Conservation (phyloP, 2,797 vertebrate species). For the Hippopotamyrus pictus region DNA sequence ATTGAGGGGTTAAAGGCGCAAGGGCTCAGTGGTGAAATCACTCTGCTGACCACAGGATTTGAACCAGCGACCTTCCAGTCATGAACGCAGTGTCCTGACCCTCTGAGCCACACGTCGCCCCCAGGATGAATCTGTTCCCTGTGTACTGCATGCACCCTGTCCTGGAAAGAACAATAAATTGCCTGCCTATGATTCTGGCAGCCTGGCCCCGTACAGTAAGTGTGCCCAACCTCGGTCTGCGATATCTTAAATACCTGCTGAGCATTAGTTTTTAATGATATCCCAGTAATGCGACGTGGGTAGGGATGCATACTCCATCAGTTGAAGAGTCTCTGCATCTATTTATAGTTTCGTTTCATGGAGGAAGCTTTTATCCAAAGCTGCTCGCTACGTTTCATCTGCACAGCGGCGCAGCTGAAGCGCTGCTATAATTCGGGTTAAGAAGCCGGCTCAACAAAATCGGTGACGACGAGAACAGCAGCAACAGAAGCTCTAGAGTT, state of each 20-base stretch:
- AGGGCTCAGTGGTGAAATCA: not conserved
- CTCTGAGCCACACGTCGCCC: not conserved
- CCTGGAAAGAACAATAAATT: not conserved
- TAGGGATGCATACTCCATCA: not conserved
- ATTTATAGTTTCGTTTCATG: not conserved
- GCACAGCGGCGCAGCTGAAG: not conserved
- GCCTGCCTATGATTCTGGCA: not conserved
- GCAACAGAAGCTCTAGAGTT: not conserved
- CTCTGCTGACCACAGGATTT: not conserved
- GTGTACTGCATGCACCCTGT: not conserved
- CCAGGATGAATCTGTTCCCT: not conserved
- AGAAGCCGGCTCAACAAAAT: not conserved
- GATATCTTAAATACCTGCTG: not conserved
- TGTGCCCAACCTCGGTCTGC: not conserved
- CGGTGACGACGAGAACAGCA: not conserved
- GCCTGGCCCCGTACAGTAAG: not conserved
- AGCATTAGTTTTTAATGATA: not conserved
- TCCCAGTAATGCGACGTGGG: not conserved
- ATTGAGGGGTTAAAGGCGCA: not conserved
- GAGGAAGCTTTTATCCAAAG: not conserved
- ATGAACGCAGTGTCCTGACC: not conserved
- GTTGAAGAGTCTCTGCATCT: not conserved
- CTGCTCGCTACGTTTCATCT: not conserved
- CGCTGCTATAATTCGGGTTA: not conserved
- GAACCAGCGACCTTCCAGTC: not conserved